Evolutionary conservation across 2,113 vertebrate genomes (phyloP).

Genomic region (Ursus arctos): DNA sequence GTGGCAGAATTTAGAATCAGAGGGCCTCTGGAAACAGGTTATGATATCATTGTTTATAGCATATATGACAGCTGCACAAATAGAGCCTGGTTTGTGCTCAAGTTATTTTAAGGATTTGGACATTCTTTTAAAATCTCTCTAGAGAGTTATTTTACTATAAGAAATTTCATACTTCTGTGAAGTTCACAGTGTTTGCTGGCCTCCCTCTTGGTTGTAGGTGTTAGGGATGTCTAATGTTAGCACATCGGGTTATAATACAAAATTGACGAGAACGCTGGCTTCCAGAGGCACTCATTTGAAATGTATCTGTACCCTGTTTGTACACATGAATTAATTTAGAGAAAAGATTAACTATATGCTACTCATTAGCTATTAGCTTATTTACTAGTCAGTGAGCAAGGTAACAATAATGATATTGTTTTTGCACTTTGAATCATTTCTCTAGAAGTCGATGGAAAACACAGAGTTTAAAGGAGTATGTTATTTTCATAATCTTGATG

Average conservation of each 20-base stretch:
- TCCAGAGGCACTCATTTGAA: not conserved
- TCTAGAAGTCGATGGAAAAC: not conserved
- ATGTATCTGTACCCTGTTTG: not conserved
- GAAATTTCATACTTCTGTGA: conserved; percentile 47
- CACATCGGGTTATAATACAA: conserved; percentile 40
- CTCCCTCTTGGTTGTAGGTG: not conserved
- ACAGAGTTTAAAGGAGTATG: not conserved
- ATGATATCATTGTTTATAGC: conserved; percentile 61
- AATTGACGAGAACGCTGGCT: not conserved
- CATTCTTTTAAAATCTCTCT: conserved; percentile 19
- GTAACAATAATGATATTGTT: not conserved
- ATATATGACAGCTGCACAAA: conserved; percentile 35
- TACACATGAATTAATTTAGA: not conserved
- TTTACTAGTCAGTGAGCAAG: not conserved
- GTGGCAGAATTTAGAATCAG: not conserved
- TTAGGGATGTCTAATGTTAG: conserved; percentile 15
- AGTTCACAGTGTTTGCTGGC: conserved; percentile 24
- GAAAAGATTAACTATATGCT: not conserved
- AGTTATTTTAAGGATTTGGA: conserved; percentile 59
- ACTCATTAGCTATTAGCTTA: not conserved
- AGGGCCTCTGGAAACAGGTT: conserved; percentile 16
- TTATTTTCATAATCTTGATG: not conserved
- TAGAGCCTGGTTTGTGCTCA: conserved; percentile 41
- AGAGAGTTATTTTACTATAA: conserved; percentile 32
- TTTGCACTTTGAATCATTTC: not conserved